Evolutionary conservation across 2,888 invertebrate species (phyloP), one percentile per base, ranked within the genome.

Genomic region (Leucoma salicis): DNA sequence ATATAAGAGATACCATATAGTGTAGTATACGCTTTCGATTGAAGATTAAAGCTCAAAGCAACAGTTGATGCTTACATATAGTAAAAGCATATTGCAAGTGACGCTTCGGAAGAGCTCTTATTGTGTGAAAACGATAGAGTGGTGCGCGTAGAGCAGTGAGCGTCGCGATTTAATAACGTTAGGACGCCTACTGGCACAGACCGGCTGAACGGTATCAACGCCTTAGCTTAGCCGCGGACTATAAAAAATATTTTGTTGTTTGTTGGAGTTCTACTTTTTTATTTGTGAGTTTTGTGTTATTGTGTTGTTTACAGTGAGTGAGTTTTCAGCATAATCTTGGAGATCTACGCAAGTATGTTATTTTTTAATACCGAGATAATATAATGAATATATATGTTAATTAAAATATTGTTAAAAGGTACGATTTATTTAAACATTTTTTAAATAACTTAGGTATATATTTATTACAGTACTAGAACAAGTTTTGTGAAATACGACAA

Each of bases 101-200:
- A 49, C 42, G 42, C 39, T 43, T 49, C 54, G 55, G 53, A 64
- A 63, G 63, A 59, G 55, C 48, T 49, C 10, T 41, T 53, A 52
- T 54, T 42, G 47, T 51, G 55, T 62, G 63, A 46, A 66, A 66
- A 61, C 55, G 58, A 55, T 63, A 55, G 63, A 54, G 60, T 47
- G 57, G 54, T 54, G 64, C 62, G 67, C 64, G 63, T 49, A 59
- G 58, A 61, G 42, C 79, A 82, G 82, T 82, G 57, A 65, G 66
- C 72, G 70, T 46, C 77, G 75, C 72, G 80, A 66, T 67, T 57
- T 63, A 74, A 67, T 60, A 61, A 60, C 54, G 80, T 56, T 57
- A 66, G 69, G 75, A 75, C 81, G 82, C 70, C 61, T 68, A 39
- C 52, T 42, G 41, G 27, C 35, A 44, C 49, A 41, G 39, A 39